These are phyloP conservation scores for Limnothrissa miodon DNA, from an alignment of 2,113 vertebrate genomes.

Conservation along the genomic window DNA sequence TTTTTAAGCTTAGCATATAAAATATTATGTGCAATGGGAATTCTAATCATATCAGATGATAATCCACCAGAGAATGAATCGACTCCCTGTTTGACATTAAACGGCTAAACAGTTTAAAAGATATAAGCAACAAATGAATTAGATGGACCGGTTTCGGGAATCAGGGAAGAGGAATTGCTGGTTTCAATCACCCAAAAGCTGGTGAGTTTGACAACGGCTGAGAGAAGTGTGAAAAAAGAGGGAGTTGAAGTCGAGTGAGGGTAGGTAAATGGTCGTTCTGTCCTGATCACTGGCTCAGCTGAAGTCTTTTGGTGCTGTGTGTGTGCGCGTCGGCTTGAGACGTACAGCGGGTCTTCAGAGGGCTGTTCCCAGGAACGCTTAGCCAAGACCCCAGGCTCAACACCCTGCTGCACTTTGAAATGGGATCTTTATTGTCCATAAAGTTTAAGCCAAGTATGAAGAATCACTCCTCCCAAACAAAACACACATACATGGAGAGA, in stretches of 20 bases:
- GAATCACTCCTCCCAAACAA: slow-evolving; percentile 75
- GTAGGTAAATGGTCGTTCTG: not conserved
- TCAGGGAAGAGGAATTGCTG: not conserved
- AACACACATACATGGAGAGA: slow-evolving; percentile 66
- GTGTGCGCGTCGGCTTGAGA: slow-evolving; percentile 31
- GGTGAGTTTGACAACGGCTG: not conserved
- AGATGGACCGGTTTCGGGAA: slow-evolving; percentile 17
- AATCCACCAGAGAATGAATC: slow-evolving; percentile 62
- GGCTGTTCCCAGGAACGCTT: slow-evolving; percentile 48
- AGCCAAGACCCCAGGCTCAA: slow-evolving; percentile 78
- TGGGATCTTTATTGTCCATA: slow-evolving; percentile 82
- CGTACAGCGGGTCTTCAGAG: slow-evolving; percentile 38
- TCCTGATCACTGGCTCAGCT: slow-evolving; percentile 26
- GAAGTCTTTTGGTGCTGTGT: not conserved
- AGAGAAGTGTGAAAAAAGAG: slow-evolving; percentile 9
- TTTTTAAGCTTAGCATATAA: slow-evolving; percentile 64
- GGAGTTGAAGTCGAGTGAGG: not conserved
- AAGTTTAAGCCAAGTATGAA: slow-evolving; percentile 79
- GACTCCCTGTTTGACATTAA: slow-evolving; percentile 32
- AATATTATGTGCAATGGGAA: slow-evolving; percentile 68
- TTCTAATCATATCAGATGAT: slow-evolving; percentile 63
- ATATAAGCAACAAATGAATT: slow-evolving; percentile 10
- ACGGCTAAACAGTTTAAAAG: slow-evolving; percentile 35
- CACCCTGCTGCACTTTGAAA: slow-evolving; percentile 83
- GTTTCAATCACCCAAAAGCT: not conserved